phyloP scores from a whole-genome alignment of 2,888 invertebrate genomes.

The Neoascia interrupta region DNA sequence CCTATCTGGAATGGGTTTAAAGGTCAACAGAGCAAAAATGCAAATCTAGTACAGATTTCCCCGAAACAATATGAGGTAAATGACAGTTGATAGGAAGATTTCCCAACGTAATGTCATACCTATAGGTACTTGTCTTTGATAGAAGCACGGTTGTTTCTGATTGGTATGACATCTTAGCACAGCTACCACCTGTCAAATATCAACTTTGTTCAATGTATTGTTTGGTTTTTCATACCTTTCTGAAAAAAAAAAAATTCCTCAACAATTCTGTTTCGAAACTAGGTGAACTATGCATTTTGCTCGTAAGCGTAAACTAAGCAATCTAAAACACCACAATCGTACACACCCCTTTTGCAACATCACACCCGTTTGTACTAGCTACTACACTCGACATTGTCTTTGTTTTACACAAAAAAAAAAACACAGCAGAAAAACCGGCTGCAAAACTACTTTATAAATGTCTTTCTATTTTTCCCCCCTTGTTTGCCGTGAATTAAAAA shows the following conservation, averaged over 20 bases:
- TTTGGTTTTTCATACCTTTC: too few species aligned
- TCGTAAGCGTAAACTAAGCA: background rate
- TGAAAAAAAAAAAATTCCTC: background rate
- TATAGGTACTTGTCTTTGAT: too few species aligned
- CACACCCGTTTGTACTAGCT: slow-evolving; percentile 27
- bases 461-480: slow-evolving; percentile 24
- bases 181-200: too few species aligned
- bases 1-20: too few species aligned
- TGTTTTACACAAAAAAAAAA: slow-evolving; percentile 34
- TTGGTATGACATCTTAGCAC: too few species aligned
- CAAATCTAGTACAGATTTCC: too few species aligned
- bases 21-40: too few species aligned
- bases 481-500: slow-evolving; percentile 47
- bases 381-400: slow-evolving; percentile 60
- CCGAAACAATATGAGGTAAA: too few species aligned
- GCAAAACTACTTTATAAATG: slow-evolving; percentile 38
- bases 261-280: slow-evolving; percentile 28
- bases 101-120: too few species aligned
- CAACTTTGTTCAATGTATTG: too few species aligned
- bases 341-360: slow-evolving; percentile 39
- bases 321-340: background rate
- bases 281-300: slow-evolving; percentile 23
- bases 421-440: slow-evolving; percentile 40
- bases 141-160: too few species aligned
- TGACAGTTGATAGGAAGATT: too few species aligned